These are phyloP conservation scores for Caenorhabditis sulstoni DNA, from an alignment of 2,888 invertebrate genomes.

Conservation along the genomic window DNA sequence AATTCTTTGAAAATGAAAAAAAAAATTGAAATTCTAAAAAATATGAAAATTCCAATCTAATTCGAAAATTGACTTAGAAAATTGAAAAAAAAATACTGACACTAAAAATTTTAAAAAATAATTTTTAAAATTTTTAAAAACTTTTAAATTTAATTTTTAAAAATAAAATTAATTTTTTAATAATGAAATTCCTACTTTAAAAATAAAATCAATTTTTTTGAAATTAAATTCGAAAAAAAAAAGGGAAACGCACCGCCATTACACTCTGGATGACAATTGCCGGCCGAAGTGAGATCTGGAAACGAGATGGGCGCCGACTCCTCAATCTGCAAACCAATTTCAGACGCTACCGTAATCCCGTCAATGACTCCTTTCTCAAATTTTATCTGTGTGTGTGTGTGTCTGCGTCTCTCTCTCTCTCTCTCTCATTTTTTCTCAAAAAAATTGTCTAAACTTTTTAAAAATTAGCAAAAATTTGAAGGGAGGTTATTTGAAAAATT, in stretches of 20 bases:
- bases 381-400: conserved; percentile 9
- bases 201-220: neutral
- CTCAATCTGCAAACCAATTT: conserved; percentile 36
- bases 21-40: neutral
- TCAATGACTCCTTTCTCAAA: neutral
- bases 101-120: neutral
- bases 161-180: too few species aligned
- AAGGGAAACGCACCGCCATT: conserved; percentile 60
- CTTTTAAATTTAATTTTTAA: neutral
- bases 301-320: conserved; percentile 62
- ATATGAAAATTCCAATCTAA: neutral
- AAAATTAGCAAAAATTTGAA: too few species aligned
- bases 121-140: neutral
- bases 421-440: too few species aligned
- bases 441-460: conserved; percentile 10
- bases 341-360: conserved; percentile 35
- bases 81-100: too few species aligned
- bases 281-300: conserved; percentile 75
- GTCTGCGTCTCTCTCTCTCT: conserved; percentile 37
- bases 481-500: too few species aligned
- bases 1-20: too few species aligned
- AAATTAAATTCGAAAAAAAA: neutral
- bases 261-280: conserved; percentile 78
- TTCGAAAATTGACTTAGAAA: too few species aligned
- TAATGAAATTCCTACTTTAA: too few species aligned